phyloP scores from a whole-genome alignment of 37 sponge, comb jelly and placozoan species.

The Cliona cf. orientalis region DNA sequence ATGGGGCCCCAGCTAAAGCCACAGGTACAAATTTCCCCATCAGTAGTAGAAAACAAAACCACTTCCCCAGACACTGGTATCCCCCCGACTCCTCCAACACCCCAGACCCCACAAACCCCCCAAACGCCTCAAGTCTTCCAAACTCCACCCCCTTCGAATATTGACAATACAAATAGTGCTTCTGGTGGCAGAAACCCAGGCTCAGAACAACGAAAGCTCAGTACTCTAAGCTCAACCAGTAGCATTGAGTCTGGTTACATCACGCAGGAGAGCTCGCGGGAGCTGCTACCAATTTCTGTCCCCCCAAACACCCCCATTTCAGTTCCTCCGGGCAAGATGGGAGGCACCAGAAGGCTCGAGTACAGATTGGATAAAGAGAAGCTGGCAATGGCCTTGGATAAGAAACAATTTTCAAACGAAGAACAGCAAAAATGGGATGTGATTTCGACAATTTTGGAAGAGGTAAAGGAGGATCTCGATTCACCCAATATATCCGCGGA shows the following conservation, averaged over 20 bases:
- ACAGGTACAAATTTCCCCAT: no score
- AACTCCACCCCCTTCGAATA: no score
- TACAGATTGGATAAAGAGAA: no score
- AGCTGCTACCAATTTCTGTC: neutral
- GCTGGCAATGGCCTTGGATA: neutral
- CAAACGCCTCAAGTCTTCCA: no score
- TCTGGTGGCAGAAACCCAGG: neutral
- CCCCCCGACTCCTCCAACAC: no score
- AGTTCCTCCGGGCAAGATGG: neutral
- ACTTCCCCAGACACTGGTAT: no score
- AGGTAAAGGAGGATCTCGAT: neutral
- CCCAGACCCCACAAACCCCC: no score
- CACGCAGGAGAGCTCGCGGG: conserved; percentile 12
- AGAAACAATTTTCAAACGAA: neutral
- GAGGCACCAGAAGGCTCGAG: neutral
- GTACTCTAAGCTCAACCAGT: neutral
- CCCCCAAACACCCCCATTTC: neutral
- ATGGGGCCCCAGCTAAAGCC: no score
- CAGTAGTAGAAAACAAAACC: no score
- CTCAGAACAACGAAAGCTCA: neutral
- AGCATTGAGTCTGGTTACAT: conserved; percentile 29
- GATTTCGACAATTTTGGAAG: neutral
- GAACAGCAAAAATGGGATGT: neutral
- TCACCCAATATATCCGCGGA: neutral
- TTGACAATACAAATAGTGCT: neutral